Evolutionary conservation across 2,797 vertebrate species (phyloP).

Genomic region (Lerista edwardsae): DNA sequence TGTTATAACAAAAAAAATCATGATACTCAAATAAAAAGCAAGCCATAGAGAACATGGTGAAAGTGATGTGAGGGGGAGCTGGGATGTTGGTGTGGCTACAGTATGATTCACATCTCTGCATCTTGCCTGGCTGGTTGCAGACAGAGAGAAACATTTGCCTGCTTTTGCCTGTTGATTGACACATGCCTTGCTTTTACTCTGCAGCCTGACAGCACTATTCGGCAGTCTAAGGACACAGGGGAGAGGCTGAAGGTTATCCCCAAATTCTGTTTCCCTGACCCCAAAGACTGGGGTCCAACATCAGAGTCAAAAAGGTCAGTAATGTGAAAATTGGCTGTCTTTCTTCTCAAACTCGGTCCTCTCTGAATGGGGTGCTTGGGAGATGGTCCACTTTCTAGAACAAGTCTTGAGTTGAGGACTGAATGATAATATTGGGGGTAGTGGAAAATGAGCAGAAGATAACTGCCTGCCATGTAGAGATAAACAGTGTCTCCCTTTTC

Average conservation of each 20-base stretch:
- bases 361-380: not conserved
- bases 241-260: slow-evolving; percentile 96
- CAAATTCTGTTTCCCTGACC: slow-evolving; percentile 96
- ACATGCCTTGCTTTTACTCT: slow-evolving; percentile 48
- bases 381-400: not conserved
- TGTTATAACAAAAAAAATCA: too few relatives aligned
- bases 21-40: not conserved
- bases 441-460: not conserved
- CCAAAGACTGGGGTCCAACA: slow-evolving; percentile 90
- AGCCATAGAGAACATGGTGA: not conserved
- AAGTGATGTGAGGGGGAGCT: not conserved
- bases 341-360: not conserved
- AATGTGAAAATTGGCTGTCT: not conserved
- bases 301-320: slow-evolving; percentile 87
- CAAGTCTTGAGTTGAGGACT: not conserved
- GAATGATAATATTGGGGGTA: slow-evolving; percentile 16
- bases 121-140: not conserved
- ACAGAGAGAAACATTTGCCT: not conserved
- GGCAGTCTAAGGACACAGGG: slow-evolving; percentile 90
- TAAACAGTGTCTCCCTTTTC: not conserved
- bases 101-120: not conserved
- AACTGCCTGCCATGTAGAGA: not conserved
- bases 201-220: slow-evolving; percentile 90
- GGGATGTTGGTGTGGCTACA: not conserved
- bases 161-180: not conserved